phyloP scores from a whole-genome alignment of 1,140 invertebrate species.

The Aethina tumida region DNA sequence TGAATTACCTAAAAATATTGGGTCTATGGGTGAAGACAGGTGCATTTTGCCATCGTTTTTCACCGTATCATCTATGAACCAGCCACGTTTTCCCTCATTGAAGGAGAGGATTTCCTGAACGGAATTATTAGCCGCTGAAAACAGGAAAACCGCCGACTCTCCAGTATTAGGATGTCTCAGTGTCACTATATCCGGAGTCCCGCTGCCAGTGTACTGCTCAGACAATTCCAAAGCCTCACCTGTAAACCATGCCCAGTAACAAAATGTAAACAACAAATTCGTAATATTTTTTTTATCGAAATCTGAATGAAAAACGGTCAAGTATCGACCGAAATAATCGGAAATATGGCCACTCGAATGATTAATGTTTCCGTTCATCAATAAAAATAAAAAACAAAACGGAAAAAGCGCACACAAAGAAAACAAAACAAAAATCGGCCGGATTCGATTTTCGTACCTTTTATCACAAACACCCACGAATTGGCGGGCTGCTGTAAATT shows the following conservation, averaged over 20 bases:
- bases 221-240: conserved; percentile 39
- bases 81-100: conserved; percentile 54
- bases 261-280: conserved; percentile 14
- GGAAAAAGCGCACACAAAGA: neutral
- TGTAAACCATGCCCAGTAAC: conserved; percentile 29
- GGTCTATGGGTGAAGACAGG: conserved; percentile 60
- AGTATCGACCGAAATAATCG: too few species aligned
- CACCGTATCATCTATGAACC: conserved; percentile 59
- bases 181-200: conserved; percentile 61
- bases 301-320: too few species aligned
- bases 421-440: conserved; percentile 10
- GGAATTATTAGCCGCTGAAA: conserved; percentile 43
- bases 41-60: conserved; percentile 66
- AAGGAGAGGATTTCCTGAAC: conserved; percentile 59
- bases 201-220: conserved; percentile 47
- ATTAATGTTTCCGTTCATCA: conserved; percentile 5
- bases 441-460: conserved; percentile 39
- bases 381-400: conserved; percentile 7
- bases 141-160: conserved; percentile 49
- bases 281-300: too few species aligned
- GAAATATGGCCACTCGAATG: too few species aligned
- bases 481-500: conserved; percentile 37
- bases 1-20: conserved; percentile 51
- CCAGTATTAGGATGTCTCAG: conserved; percentile 55
- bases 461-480: conserved; percentile 55